Evolutionary conservation across 2,797 vertebrate genomes (phyloP), one percentile per base, ranked within the genome.

Genomic region (Sitta carolinensis): DNA sequence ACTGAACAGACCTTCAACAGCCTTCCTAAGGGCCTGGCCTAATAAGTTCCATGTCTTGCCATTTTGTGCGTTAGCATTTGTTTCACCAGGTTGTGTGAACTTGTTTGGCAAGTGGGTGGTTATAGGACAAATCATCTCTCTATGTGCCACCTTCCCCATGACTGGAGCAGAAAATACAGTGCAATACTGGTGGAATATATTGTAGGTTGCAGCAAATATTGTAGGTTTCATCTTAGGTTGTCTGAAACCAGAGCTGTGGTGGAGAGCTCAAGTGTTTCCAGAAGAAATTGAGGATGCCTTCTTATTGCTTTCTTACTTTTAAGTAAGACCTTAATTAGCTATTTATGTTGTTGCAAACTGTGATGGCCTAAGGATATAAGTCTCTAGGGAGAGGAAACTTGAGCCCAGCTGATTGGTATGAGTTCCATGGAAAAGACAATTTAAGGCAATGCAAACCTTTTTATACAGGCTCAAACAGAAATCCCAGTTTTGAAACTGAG

Each of bases 301-400:
- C 74, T 94, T 89, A 84, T 21, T 90, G 93, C 78, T 90, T 87
- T 80, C 84, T 94, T 90, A 91, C 80, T 95, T 95, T 96, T 96
- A 96, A 96, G 57, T 93, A 95, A 92, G 79, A 94, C 91, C 83
- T 73, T 95, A 94, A 96, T 96, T 94, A 95, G 88, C 90, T 88
- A 67, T 95, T 95, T 94, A 93, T 91, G 59, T 84, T 95, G 87
- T 82, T 91, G 80, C 75, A 95, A 84, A 79, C 83, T 79, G 77
- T 76, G 70, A 89, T 95, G 80, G 92, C 92, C 86, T 90, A 26
- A 84, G 93, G 93, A 69, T 93, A 55, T 73, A 34, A 88, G 69
- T 90, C 87, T 93, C 90, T 32, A 59, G 73, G 79, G 93, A 86
- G 55, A 50, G 74, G 83, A 90, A 86, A 20, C 62, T 66, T 45